Conservation (phyloP, 2,113 vertebrate species). For the Eira barbara region DNA sequence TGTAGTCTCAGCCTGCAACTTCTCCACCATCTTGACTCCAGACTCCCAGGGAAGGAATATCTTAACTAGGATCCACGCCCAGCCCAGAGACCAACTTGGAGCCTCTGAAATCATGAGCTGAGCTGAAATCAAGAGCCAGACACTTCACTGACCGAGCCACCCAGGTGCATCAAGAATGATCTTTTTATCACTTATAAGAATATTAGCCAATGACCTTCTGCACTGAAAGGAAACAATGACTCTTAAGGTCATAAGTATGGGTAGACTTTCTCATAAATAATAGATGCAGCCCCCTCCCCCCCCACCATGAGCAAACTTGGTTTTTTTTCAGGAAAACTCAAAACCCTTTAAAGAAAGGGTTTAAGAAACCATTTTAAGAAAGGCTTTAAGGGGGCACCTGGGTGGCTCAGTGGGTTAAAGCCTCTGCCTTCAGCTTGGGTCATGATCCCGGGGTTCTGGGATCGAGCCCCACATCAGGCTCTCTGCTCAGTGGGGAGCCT, state of each 20-base stretch:
- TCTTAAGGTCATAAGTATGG: background rate
- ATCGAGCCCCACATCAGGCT: too few species aligned
- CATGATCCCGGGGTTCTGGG: too few species aligned
- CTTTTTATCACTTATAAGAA: background rate
- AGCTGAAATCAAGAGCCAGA: background rate
- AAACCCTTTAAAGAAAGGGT: too few species aligned
- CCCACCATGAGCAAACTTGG: background rate
- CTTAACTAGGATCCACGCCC: background rate
- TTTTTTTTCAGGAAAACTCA: background rate
- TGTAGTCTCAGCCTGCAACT: too few species aligned
- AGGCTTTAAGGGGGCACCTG: too few species aligned
- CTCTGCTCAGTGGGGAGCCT: too few species aligned
- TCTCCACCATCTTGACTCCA: too few species aligned
- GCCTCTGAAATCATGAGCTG: background rate
- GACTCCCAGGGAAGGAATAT: background rate
- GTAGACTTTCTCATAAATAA: background rate
- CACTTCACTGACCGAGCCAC: background rate
- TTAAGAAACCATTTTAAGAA: too few species aligned
- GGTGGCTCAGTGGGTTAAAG: too few species aligned
- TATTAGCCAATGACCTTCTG: background rate
- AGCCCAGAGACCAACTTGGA: background rate
- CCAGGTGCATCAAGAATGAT: background rate
- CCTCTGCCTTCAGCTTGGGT: too few species aligned
- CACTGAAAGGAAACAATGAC: background rate
- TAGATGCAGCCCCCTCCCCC: background rate